Evolutionary conservation across 2,113 vertebrate genomes (phyloP).

Genomic region (Globicephala melas): DNA sequence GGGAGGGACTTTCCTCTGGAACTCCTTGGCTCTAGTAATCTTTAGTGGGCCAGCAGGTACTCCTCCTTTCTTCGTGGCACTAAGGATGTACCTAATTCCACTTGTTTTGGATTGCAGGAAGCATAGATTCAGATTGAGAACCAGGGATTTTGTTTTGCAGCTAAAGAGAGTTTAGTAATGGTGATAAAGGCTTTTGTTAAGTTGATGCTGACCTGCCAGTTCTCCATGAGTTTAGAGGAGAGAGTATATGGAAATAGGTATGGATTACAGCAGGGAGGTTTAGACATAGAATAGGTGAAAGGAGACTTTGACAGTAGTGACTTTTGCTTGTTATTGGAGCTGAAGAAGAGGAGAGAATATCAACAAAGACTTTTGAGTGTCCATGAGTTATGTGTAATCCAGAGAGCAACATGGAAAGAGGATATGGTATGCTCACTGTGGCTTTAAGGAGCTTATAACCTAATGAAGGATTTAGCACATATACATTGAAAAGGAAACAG

Average conservation of each 20-base stretch:
- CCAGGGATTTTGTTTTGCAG: neutral
- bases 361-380: neutral
- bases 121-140: neutral
- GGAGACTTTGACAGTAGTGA: neutral
- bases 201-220: neutral
- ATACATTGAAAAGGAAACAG: neutral
- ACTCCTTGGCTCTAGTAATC: neutral
- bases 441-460: neutral
- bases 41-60: neutral
- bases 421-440: neutral
- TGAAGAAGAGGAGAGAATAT: neutral
- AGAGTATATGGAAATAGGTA: neutral
- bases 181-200: neutral
- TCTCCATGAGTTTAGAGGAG: neutral
- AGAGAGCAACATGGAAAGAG: neutral
- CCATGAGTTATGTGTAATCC: neutral
- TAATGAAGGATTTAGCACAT: neutral
- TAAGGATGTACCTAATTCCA: neutral
- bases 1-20: neutral
- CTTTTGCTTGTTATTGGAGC: neutral
- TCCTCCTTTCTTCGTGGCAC: neutral
- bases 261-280: neutral
- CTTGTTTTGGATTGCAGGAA: neutral
- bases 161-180: neutral
- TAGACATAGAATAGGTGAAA: neutral